phyloP scores from a whole-genome alignment of 2,888 invertebrate species.

The Leptopilina syphax region DNA sequence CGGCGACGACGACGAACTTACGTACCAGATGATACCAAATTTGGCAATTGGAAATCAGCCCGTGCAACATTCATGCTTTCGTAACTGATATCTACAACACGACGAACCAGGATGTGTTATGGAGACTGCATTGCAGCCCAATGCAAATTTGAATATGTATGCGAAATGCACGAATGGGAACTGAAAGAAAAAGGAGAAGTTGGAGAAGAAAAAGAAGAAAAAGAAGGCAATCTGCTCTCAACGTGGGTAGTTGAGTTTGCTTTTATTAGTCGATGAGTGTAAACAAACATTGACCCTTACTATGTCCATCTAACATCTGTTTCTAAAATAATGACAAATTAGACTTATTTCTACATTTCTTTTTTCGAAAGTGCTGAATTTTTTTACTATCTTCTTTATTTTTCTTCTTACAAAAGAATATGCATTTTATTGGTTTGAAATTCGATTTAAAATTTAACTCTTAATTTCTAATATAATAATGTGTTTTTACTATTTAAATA shows the following conservation, averaged over 20 bases:
- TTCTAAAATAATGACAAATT: conserved; percentile 34
- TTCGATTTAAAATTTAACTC: no score
- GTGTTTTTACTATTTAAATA: no score
- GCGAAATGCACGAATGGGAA: background rate
- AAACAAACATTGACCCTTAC: conserved; percentile 43
- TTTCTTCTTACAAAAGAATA: no score
- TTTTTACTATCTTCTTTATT: no score
- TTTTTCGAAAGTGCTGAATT: no score
- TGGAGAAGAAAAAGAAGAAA: no score
- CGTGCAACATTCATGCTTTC: conserved; percentile 13
- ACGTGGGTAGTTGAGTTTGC: conserved; percentile 44
- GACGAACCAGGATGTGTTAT: conserved; percentile 1
- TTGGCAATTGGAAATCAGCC: conserved; percentile 34
- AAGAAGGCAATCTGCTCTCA: background rate
- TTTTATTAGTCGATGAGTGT: conserved; percentile 48
- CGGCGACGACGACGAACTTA: background rate
- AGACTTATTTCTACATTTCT: background rate
- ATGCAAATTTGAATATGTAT: background rate
- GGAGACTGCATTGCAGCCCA: background rate
- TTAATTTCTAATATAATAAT: no score
- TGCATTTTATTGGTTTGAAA: no score
- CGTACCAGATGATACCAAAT: conserved; percentile 28
- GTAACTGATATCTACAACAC: background rate
- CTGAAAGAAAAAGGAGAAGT: background rate
- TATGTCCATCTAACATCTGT: conserved; percentile 40